Conservation (phyloP, 2,113 vertebrate genomes). For the Oophaga pumilio region DNA sequence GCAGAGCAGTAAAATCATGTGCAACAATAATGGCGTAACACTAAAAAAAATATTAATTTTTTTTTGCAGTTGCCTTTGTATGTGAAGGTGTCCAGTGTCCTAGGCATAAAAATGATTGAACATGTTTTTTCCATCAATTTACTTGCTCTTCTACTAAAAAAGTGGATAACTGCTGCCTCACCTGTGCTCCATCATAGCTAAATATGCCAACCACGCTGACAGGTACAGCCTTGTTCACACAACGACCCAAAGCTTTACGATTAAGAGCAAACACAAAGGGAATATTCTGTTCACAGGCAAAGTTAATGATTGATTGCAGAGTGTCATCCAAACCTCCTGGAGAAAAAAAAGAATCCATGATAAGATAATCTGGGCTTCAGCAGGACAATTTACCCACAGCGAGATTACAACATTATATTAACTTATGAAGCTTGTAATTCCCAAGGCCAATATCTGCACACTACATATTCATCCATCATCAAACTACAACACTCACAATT, state of each 20-base stretch:
- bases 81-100: not conserved
- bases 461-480: not conserved
- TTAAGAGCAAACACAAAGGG: conserved; percentile 94
- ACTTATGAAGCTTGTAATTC: not conserved
- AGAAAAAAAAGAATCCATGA: conserved; percentile 18
- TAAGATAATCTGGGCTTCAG: not conserved
- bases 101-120: not conserved
- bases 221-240: conserved; percentile 93
- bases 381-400: not conserved
- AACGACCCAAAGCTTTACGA: conserved; percentile 90
- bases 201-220: conserved; percentile 98
- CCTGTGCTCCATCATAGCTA: conserved; percentile 97
- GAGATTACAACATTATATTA: not conserved
- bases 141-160: not conserved
- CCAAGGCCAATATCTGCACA: not conserved
- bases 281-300: conserved; percentile 87
- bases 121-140: not conserved
- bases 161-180: conserved; percentile 64
- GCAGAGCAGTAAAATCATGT: too few relatives aligned
- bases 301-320: conserved; percentile 88
- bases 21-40: too few relatives aligned
- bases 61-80: too few relatives aligned
- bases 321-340: conserved; percentile 94
- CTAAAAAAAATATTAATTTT: too few relatives aligned
- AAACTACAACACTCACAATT: not conserved